Evolutionary conservation across 2,113 vertebrate species (phyloP).

Genomic region (Actenoides hombroni): DNA sequence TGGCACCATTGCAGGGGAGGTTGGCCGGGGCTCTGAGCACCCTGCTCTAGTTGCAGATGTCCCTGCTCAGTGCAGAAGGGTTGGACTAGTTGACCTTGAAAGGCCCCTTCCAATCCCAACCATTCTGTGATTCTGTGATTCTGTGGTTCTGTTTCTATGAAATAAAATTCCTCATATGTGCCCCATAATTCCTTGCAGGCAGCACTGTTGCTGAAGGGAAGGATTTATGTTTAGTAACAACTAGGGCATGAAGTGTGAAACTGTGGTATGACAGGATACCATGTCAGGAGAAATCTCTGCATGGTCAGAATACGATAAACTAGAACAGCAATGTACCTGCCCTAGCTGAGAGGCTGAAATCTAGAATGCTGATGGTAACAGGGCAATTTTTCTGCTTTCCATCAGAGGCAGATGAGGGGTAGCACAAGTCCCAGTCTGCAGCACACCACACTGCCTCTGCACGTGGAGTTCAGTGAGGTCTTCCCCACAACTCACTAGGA

Average conservation of each 20-base stretch:
- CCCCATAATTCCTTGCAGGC: not conserved
- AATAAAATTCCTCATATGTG: not conserved
- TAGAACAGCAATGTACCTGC: not conserved
- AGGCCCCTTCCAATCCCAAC: not conserved
- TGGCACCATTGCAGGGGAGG: not conserved
- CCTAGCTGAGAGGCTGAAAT: not conserved
- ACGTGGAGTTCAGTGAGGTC: not conserved
- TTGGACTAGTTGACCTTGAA: not conserved
- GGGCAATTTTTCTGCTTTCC: not conserved
- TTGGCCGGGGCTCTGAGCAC: not conserved
- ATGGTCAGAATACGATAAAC: not conserved
- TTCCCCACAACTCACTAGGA: not conserved
- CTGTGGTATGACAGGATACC: accelerated
- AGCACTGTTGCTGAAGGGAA: not conserved
- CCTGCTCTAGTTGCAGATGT: not conserved
- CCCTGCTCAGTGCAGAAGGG: not conserved
- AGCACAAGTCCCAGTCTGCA: not conserved
- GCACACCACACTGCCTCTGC: not conserved
- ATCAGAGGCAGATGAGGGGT: not conserved
- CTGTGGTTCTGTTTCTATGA: not conserved
- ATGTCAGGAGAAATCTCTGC: not conserved
- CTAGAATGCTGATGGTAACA: not conserved
- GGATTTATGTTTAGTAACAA: not conserved
- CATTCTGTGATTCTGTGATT: not conserved
- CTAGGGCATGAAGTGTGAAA: not conserved